A percentile compares a stretch with the other conserved stretches of the same genome.
These are phyloP conservation scores for Piscicola geometra DNA, from an alignment of 2,888 invertebrate species.

Conservation along the genomic window DNA sequence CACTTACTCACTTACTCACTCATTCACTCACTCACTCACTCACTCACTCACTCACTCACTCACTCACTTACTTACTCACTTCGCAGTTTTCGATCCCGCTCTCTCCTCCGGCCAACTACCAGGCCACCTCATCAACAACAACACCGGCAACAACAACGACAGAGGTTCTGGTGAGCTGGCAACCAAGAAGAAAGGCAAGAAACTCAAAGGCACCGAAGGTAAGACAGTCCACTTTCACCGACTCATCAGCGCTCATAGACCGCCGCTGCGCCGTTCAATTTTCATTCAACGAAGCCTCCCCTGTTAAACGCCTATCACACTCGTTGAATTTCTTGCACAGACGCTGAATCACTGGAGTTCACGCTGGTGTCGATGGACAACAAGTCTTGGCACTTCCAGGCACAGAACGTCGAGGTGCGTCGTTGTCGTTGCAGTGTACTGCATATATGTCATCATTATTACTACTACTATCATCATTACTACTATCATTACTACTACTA, in stretches of 20 bases:
- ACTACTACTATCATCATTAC: too few species aligned
- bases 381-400: conserved; percentile 97
- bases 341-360: conserved; percentile 67
- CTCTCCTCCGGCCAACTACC: conserved; percentile 6
- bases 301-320: too few species aligned
- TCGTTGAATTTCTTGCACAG: conserved; percentile 75
- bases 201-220: conserved; percentile 15
- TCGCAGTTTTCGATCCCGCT: background rate
- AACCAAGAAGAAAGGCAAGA: conserved; percentile 28
- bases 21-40: background rate
- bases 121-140: too few species aligned
- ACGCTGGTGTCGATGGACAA: conserved; percentile 90
- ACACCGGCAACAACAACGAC: conserved; percentile 14
- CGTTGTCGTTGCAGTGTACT: background rate
- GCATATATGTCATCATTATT: background rate
- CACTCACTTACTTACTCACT: background rate
- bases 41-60: background rate
- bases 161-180: conserved; percentile 26
- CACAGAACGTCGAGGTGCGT: conserved; percentile 66
- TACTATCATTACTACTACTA: too few species aligned
- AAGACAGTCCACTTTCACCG: too few species aligned
- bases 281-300: too few species aligned
- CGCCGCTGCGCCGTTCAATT: too few species aligned
- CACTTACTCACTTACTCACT: background rate
- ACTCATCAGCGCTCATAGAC: too few species aligned